Evolutionary conservation across 92 coral and sea anemone genomes (phyloP).

Genomic region (Phenganax subtilis): DNA sequence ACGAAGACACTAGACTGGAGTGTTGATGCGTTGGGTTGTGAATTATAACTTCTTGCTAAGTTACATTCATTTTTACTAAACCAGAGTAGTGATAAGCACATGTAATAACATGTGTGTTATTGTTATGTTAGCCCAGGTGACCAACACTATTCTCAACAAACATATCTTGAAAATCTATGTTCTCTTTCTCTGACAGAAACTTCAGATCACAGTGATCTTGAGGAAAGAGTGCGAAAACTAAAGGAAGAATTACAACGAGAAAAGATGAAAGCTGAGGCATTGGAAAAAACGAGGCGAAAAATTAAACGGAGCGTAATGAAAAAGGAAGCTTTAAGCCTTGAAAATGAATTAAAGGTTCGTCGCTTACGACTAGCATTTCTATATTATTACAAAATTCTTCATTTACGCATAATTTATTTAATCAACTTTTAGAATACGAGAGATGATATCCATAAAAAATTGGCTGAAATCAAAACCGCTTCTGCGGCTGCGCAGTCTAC

Average conservation of each 20-base stretch:
- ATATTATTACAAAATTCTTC: not conserved
- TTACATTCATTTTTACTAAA: no score
- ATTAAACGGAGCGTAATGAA: constrained; percentile 72
- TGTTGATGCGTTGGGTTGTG: no score
- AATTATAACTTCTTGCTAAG: no score
- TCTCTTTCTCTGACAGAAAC: constrained; percentile 59
- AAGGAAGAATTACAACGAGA: constrained; percentile 75
- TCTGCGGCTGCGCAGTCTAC: constrained; percentile 13
- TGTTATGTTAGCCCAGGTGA: no score
- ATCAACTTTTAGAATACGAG: constrained; percentile 9
- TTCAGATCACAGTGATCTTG: constrained; percentile 89
- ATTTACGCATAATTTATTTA: not conserved
- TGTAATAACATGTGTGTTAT: no score
- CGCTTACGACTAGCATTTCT: not conserved
- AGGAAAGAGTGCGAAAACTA: constrained; percentile 71
- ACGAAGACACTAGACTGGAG: no score
- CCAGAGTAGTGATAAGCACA: no score
- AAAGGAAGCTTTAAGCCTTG: constrained; percentile 46
- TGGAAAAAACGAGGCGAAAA: constrained; percentile 69
- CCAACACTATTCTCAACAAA: not conserved
- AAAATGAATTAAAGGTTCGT: constrained; percentile 80
- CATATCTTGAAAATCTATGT: not conserved
- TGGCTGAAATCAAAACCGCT: constrained; percentile 32
- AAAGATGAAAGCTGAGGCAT: constrained; percentile 76
- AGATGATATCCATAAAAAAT: constrained; percentile 23